These are phyloP conservation scores for Muscicapa comitata DNA, from an alignment of 2,797 vertebrate species.

Conservation along the genomic window DNA sequence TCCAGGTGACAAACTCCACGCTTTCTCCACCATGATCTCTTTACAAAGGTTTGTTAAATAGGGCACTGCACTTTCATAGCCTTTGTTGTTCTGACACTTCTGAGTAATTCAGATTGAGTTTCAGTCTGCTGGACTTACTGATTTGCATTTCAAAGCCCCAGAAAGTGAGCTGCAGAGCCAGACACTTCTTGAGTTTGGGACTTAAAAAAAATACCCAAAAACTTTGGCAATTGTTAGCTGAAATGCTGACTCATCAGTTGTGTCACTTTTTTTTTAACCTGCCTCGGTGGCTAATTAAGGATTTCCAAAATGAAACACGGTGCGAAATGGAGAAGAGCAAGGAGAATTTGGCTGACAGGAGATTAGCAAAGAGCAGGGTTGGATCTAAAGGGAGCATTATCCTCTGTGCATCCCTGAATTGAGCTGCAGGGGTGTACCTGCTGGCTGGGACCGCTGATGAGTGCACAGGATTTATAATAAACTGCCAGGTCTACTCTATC, in stretches of 20 bases:
- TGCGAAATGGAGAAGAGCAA: neutral
- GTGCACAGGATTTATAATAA: neutral
- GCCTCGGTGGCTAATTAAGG: conserved; percentile 1
- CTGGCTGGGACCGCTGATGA: neutral
- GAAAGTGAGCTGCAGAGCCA: conserved; percentile 4
- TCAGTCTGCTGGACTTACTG: conserved; percentile 1
- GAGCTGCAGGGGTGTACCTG: neutral
- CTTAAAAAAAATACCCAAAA: neutral
- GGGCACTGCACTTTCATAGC: neutral
- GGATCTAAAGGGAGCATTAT: conserved; percentile 4
- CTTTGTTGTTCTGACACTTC: conserved; percentile 36
- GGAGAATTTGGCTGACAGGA: conserved; percentile 36
- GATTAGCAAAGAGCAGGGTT: conserved; percentile 37
- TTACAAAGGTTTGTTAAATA: conserved; percentile 32
- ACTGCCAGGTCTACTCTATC: neutral
- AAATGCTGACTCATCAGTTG: conserved; percentile 35
- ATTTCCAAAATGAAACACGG: neutral
- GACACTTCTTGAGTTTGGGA: neutral
- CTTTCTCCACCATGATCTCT: neutral
- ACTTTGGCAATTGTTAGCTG: neutral
- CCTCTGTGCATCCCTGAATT: neutral
- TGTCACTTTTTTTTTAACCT: neutral
- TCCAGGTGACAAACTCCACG: neutral
- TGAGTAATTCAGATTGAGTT: conserved; percentile 40
- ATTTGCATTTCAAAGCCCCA: conserved; percentile 59